Base-by-base conservation (phyloP, 2,888 invertebrate genomes). In the Listrodromus nycthemerus region DNA sequence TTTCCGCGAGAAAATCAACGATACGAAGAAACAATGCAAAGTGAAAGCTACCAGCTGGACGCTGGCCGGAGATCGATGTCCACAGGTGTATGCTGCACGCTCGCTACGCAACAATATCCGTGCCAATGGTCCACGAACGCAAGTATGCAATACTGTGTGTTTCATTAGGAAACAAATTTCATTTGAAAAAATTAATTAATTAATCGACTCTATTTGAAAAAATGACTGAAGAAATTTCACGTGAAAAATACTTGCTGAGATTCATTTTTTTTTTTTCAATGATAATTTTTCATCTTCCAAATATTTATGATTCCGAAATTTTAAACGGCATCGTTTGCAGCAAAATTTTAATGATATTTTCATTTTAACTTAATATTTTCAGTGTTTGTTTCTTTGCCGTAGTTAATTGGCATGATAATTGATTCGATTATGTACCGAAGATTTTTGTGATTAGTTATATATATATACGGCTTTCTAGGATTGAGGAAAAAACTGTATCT, bases 1-100 rank as follows among this genome's bases (percentile, higher is more conserved):
- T 86, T 87, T 86, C 82, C 82, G 82, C 71, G 79, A 78, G 73
- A 80, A 80, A 84, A 87, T 76, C 78, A 84, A 80, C 73, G 41
- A 61, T 50, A 75, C 75, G 79, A 71, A 50, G 55, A 85, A 86
- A 81, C 81, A 82, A 81, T 78, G 84, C 61, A 80, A 87, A 81
- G 87, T 85, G 87, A 87, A 86, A 87, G 87, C 80, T 65, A n/a
- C 13, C 19, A n/a, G 27, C 30, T 33, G 70, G 65, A 41, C 52
- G 24, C 27, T 50, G 48, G 52, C 70, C 50, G 71, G 55, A 77
- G 86, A 84, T 86, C 85, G 82, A 71, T 80, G 86, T 81, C 81
- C 81, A 77, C 75, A 63, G 65, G 75, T 75, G 75, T 75, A 75
- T 37, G 37, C 81, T 63, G 63, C 65, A 30, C 27, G 50, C 13